Evolutionary conservation across 35 echinoderm and acorn worm genomes (phyloP), one percentile per base, ranked within the genome.

Genomic region (Apostichopus californicus): DNA sequence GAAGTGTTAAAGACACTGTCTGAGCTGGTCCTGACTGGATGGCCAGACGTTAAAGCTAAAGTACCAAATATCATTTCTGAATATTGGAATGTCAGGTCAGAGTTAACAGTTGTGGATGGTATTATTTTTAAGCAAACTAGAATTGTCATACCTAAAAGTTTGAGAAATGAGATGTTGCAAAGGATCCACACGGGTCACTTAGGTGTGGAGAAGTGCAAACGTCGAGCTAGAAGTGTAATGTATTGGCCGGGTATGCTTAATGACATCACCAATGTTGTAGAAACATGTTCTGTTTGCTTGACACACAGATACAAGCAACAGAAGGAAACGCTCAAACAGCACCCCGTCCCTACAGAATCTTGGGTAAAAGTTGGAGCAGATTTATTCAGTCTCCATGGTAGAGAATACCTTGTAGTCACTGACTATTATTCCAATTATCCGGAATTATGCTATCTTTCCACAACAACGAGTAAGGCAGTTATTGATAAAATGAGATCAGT

Each of bases 381-480:
- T 46, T 79, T 91, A 77, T 91, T 91, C 89, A 56, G 15, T 57
- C 77, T 77, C 53, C 71, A 91, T 15, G 77, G 77, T 54, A 91
- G 59, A 79, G 77, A 77, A 73, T 91, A 91, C 61, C 22, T 91
- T 5, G 18, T 79, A 78, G 56, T 79, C 71, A 87, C 91, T 2
- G 87, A 97, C 86, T 95, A 95, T 59, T 94, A 79, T 60, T 97
- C 96, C 3, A 90, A 93, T 5, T 94, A 63, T 78, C 81, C 89
- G 53, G 90, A 92, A 73, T 65, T 93, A 28, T 79, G 65, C 60
- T 68, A 22, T 15, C 14, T 88, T 3, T 8, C 17, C 46, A 79
- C 58, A 10, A 91, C 92, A 23, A 57, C 92, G 24, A 89, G 89
- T 55, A 80, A 73, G 59, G 54, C 70, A 66, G 93, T 94, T 0